Percentiles rank a stretch among this genome's conserved stretches.
Evolutionary conservation across 2,888 invertebrate species (phyloP).

Genomic region (Drepana falcataria): DNA sequence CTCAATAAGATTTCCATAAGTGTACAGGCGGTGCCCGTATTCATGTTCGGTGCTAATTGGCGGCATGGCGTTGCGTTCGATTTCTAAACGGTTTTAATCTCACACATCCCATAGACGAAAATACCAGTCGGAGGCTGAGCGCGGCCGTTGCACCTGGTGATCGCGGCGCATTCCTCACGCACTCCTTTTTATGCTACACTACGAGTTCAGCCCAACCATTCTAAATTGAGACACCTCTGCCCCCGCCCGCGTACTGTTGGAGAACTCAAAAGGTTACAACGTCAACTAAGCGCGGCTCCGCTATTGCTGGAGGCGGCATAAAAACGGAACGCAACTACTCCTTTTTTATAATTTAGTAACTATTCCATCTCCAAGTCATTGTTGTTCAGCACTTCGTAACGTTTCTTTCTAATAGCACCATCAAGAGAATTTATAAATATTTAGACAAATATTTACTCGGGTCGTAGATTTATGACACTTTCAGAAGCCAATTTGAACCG

Average conservation of each 20-base stretch:
- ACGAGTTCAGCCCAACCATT: conserved; percentile 56
- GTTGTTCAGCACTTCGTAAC: conserved; percentile 44
- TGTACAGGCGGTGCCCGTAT: conserved; percentile 8
- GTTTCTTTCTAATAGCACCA: conserved; percentile 33
- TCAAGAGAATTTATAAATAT: conserved; percentile 28
- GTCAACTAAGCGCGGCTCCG: conserved; percentile 31
- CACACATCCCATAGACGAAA: conserved; percentile 64
- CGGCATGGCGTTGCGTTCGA: conserved; percentile 26
- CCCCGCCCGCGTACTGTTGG: conserved; percentile 29
- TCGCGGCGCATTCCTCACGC: conserved; percentile 72
- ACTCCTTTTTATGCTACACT: conserved; percentile 73
- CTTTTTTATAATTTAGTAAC: conserved; percentile 52
- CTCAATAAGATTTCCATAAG: conserved; percentile 6
- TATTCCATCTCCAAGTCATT: conserved; percentile 54
- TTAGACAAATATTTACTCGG: conserved; percentile 56
- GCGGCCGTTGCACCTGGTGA: conserved; percentile 75
- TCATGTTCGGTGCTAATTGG: conserved; percentile 23
- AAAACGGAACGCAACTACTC: conserved; percentile 53
- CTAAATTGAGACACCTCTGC: conserved; percentile 38
- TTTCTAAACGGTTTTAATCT: conserved; percentile 49
- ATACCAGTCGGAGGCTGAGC: conserved; percentile 64
- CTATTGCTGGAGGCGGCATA: conserved; percentile 34
- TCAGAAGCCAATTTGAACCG: conserved; percentile 40
- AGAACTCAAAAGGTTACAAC: conserved; percentile 38
- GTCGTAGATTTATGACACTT: conserved; percentile 51